Conservation (phyloP, 2,888 invertebrate species). For the Drosophila dives region DNA sequence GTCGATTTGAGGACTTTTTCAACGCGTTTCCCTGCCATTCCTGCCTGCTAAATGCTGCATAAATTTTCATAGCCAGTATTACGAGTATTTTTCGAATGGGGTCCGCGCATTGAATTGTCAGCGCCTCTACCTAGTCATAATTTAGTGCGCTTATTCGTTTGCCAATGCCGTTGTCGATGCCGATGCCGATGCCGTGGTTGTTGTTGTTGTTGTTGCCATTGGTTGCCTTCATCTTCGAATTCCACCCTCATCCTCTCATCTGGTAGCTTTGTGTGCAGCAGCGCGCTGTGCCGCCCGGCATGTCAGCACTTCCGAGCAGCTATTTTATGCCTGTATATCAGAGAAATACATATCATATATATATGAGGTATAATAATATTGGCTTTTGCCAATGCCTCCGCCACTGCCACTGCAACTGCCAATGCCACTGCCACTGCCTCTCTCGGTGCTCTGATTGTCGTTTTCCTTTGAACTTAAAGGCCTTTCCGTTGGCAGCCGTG, state of each 20-base stretch:
- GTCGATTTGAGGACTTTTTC: conserved; percentile 56
- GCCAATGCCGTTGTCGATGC: conserved; percentile 5
- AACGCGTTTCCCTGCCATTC: conserved; percentile 26
- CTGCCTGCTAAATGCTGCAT: conserved; percentile 38
- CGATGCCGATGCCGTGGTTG: neutral
- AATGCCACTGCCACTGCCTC: neutral
- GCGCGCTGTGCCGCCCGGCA: conserved; percentile 23
- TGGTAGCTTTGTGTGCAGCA: conserved; percentile 26
- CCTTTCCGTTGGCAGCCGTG: conserved; percentile 41
- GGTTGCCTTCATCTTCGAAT: conserved; percentile 55
- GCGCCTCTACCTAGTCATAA: conserved; percentile 76
- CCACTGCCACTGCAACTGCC: neutral
- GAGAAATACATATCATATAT: conserved; percentile 22
- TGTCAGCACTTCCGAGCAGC: conserved; percentile 67
- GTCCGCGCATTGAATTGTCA: conserved; percentile 75
- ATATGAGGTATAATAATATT: conserved; percentile 41
- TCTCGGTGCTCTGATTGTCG: conserved; percentile 63
- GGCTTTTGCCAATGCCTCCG: conserved; percentile 38
- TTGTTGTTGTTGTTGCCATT: neutral
- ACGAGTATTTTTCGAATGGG: conserved; percentile 68
- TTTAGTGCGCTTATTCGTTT: conserved; percentile 64
- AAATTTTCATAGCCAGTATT: conserved; percentile 64
- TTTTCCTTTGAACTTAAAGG: conserved; percentile 63
- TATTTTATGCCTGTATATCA: conserved; percentile 52
- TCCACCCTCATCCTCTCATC: conserved; percentile 43